Base-by-base conservation (phyloP, 2,888 invertebrate species). In the Phaedon cochleariae region DNA sequence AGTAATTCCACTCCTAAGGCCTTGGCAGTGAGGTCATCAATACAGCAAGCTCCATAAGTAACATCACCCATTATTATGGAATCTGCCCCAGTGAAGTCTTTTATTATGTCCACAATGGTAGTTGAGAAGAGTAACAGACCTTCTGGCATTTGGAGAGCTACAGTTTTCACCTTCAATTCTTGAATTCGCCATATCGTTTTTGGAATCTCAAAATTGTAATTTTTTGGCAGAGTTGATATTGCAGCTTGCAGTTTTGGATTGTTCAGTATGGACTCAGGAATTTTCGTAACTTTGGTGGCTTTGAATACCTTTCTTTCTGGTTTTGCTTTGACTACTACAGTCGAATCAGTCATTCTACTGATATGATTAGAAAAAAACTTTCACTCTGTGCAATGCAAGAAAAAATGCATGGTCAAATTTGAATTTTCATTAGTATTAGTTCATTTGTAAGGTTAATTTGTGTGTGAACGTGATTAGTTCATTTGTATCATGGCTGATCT, bases 1-100 rank as follows among this genome's bases (percentile, higher is more conserved):
- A 98, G 85, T 20, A 98, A 85, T 76, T 98, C 95, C 7, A 94
- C 95, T 10, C 92, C 94, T 31, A 99, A 86, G 0, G 96, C 94
- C 76, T 90, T 88, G 0, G 98, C 98, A 0, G 97, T 96, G 80
- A 91, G 94, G 85, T 99, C 99, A 81, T 99, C 99, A 10, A 99
- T 92, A 82, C 99, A 99, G 82, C 99, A 99, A 0, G 99, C 99
- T 37, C 99, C 99, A 80, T 99, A 99, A 0, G 99, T 98, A 15
- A 99, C 98, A 85, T 99, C 99, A 6, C 97, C 98, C 96, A 99
- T 96, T 68, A 99, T 97, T 53, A 98, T 89, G 0, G 94, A 92
- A 75, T 98, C 97, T 1, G 95, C 95, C 34, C 88, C 89, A 1
- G 96, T 95, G 79, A 96, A 96, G 60, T 89, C 87, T 82, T 95